Percentiles rank a stretch among this genome's conserved stretches.
Conservation (phyloP, 1,140 invertebrate species). For the Laodelphax striatellus region DNA sequence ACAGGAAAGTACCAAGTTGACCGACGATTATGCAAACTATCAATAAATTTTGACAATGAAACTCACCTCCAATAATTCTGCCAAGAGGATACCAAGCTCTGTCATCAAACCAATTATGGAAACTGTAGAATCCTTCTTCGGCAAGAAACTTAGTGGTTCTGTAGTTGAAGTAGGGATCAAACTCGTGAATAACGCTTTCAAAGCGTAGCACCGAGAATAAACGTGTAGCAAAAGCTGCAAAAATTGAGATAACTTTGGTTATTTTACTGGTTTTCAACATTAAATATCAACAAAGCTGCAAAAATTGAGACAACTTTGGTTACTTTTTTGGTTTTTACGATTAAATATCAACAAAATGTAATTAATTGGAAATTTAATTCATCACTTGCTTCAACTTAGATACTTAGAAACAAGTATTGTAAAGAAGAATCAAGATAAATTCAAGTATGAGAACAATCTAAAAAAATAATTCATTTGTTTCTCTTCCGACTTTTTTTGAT, state of each 20-base stretch:
- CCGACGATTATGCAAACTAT: no score
- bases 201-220: conserved; percentile 94
- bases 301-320: conserved; percentile 28
- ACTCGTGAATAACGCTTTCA: conserved; percentile 97
- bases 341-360: conserved; percentile 37
- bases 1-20: no score
- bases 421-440: not conserved
- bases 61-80: conserved; percentile 83
- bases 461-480: not conserved
- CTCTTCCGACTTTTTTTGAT: not conserved
- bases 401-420: not conserved
- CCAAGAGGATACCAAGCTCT: conserved; percentile 96
- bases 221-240: conserved; percentile 86
- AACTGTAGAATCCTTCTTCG: conserved; percentile 94
- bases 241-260: conserved; percentile 22
- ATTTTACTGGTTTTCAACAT: not conserved
- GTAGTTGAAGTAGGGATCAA: conserved; percentile 99
- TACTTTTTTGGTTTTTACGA: not conserved
- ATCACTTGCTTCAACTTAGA: not conserved
- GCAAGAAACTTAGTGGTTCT: conserved; percentile 88
- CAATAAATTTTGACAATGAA: conserved; percentile 14
- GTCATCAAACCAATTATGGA: conserved; percentile 99
- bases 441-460: not conserved
- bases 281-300: conserved; percentile 59
- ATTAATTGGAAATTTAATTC: not conserved